Evolutionary conservation across 2,797 vertebrate species (phyloP).

Genomic region (Periophthalmus magnuspinnatus): DNA sequence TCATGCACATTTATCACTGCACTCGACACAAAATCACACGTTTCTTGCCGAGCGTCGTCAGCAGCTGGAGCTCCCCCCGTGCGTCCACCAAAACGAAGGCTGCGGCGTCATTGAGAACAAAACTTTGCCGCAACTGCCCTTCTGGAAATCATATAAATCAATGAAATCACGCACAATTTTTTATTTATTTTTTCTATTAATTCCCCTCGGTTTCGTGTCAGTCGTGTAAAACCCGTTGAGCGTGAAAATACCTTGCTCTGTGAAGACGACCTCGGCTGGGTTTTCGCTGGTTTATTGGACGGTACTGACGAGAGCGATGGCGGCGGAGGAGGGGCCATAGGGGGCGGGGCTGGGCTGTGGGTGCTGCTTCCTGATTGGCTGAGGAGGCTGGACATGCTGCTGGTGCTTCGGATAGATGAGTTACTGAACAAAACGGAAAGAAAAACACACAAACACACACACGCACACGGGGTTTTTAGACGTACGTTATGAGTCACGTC

Average conservation of each 20-base stretch:
- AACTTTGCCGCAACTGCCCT: conserved; percentile 83
- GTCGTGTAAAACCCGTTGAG: neutral
- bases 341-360: conserved; percentile 25
- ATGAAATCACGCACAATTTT: neutral
- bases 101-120: conserved; percentile 86
- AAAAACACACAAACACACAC: neutral
- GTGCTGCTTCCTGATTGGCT: conserved; percentile 53
- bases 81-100: conserved; percentile 92
- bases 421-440: neutral
- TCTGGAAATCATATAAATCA: conserved; percentile 53
- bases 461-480: neutral
- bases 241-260: conserved; percentile 54
- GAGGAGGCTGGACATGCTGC: conserved; percentile 77
- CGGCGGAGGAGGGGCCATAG: conserved; percentile 51
- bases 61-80: conserved; percentile 88
- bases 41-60: conserved; percentile 69
- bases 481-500: neutral
- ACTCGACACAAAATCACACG: conserved; percentile 16
- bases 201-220: neutral
- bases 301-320: neutral
- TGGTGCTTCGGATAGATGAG: conserved; percentile 59
- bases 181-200: neutral
- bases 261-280: conserved; percentile 24
- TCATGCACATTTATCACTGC: conserved; percentile 6
- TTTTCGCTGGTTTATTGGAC: conserved; percentile 37